These are phyloP conservation scores for Drosophila sp. DNA, from an alignment of 1,140 invertebrate genomes.

Conservation along the genomic window DNA sequence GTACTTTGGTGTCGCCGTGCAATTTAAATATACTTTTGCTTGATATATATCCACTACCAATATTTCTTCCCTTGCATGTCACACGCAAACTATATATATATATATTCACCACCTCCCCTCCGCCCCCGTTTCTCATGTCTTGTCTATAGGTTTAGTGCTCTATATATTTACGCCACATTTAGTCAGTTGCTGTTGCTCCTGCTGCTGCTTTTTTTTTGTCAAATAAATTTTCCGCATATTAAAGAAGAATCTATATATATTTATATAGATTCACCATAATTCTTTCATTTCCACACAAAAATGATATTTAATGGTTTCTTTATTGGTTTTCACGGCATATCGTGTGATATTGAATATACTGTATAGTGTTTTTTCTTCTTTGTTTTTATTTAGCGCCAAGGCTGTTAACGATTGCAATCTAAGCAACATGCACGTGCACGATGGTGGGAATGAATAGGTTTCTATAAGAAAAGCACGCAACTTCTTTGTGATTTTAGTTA, in stretches of 20 bases:
- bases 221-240: slow-evolving; percentile 44
- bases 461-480: no score
- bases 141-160: slow-evolving; percentile 41
- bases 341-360: slow-evolving; percentile 48
- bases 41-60: slow-evolving; percentile 29
- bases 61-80: slow-evolving; percentile 56
- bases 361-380: slow-evolving; percentile 18
- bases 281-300: slow-evolving; percentile 49
- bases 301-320: slow-evolving; percentile 68
- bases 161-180: slow-evolving; percentile 76
- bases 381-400: slow-evolving; percentile 31
- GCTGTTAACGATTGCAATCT: slow-evolving; percentile 58
- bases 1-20: slow-evolving; percentile 40
- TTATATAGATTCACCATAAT: slow-evolving; percentile 26
- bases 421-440: not conserved
- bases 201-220: slow-evolving; percentile 19
- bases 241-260: slow-evolving; percentile 21
- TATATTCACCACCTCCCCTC: not conserved
- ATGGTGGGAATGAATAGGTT: no score
- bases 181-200: slow-evolving; percentile 25
- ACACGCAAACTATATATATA: slow-evolving; percentile 56
- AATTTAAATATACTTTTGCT: slow-evolving; percentile 56
- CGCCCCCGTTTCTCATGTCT: slow-evolving; percentile 16
- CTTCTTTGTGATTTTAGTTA: no score
- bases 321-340: slow-evolving; percentile 45